phyloP scores from a whole-genome alignment of 2,797 vertebrate species.

The Myripristis jacobus region DNA sequence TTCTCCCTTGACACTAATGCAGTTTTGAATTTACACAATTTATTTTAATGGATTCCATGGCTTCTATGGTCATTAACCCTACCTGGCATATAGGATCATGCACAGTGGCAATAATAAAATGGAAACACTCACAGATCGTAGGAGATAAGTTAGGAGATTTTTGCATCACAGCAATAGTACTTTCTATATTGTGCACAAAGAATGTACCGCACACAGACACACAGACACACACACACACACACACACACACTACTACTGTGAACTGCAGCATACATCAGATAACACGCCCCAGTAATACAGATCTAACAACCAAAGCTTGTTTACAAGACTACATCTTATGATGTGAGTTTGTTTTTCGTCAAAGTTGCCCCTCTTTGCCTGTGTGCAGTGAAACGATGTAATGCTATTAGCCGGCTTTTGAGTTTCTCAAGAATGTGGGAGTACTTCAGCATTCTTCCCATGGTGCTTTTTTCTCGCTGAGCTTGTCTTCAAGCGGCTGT shows the following conservation, averaged over 20 bases:
- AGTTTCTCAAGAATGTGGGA: constrained; percentile 52
- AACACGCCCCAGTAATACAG: constrained; percentile 27
- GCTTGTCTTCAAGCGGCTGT: constrained; percentile 67
- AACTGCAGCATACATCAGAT: constrained; percentile 1
- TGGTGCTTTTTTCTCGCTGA: constrained; percentile 59
- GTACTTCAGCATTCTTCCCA: constrained; percentile 58
- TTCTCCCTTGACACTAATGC: constrained; percentile 44
- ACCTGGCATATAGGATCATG: background rate
- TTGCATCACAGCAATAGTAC: constrained; percentile 11
- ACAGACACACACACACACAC: constrained; percentile 34
- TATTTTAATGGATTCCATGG: constrained; percentile 54
- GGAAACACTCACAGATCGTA: constrained; percentile 7
- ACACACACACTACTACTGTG: constrained; percentile 25
- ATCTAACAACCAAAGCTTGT: constrained; percentile 50
- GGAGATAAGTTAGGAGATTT: constrained; percentile 10
- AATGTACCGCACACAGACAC: constrained; percentile 30
- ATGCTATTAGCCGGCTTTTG: constrained; percentile 67
- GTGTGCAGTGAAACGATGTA: constrained; percentile 63
- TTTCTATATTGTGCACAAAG: constrained; percentile 8
- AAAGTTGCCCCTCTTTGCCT: constrained; percentile 51
- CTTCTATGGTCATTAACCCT: constrained; percentile 31
- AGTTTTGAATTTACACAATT: constrained; percentile 33
- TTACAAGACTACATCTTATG: constrained; percentile 53
- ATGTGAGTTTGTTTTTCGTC: constrained; percentile 50
- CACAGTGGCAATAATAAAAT: background rate